Evolutionary conservation across 2,888 invertebrate species (phyloP).

Genomic region (Macrosiphum euphorbiae): DNA sequence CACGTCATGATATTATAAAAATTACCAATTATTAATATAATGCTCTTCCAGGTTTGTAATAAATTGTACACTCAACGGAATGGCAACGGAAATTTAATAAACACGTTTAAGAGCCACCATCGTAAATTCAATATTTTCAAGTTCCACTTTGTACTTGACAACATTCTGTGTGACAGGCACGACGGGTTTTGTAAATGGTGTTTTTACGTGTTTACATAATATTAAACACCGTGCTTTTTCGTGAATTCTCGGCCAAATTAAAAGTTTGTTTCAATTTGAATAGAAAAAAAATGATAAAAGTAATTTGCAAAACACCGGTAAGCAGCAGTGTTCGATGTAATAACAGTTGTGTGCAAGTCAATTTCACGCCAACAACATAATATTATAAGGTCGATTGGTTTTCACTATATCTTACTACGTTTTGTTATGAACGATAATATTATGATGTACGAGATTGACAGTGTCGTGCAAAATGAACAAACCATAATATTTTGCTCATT

Average conservation of each 20-base stretch:
- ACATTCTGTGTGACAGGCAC: constrained; percentile 47
- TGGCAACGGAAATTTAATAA: constrained; percentile 15
- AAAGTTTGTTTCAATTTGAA: constrained; percentile 6
- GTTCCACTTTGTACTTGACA: constrained; percentile 32
- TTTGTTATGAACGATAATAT: not conserved
- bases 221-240: constrained; percentile 15
- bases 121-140: constrained; percentile 15
- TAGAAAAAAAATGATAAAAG: not conserved
- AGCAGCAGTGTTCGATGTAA: not conserved
- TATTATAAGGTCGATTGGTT: not conserved
- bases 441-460: not conserved
- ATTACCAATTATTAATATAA: not conserved
- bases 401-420: not conserved
- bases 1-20: not conserved
- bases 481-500: not conserved
- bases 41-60: not conserved
- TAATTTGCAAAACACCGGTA: not conserved
- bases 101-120: constrained; percentile 13
- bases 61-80: not conserved
- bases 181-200: constrained; percentile 50
- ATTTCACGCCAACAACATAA: not conserved
- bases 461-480: not conserved
- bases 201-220: constrained; percentile 49
- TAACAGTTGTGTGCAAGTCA: not conserved
- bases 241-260: constrained; percentile 18